Conservation (phyloP, 2,797 vertebrate genomes). For the Avahi laniger region DNA sequence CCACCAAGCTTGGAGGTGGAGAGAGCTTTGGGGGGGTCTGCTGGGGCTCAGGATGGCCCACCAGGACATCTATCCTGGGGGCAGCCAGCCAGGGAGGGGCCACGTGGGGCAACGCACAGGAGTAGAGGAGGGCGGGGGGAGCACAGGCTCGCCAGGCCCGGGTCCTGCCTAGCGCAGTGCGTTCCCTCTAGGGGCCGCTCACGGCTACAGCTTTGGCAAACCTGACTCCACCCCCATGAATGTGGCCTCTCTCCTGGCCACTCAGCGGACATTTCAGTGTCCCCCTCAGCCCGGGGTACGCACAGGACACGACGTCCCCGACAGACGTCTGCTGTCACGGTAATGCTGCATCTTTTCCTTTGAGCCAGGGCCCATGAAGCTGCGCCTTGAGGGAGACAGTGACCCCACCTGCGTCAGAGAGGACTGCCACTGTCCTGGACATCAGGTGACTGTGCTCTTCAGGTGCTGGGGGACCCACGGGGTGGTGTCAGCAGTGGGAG, state of each 20-base stretch:
- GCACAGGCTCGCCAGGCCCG: rapidly evolving
- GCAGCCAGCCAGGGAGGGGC: background rate
- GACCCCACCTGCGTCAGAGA: rapidly evolving
- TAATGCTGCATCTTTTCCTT: rapidly evolving
- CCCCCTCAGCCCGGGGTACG: background rate
- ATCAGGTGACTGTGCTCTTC: rapidly evolving
- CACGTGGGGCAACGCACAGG: rapidly evolving
- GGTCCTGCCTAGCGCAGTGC: too few relatives aligned
- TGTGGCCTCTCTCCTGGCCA: background rate
- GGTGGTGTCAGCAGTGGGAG: rapidly evolving
- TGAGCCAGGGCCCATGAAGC: rapidly evolving
- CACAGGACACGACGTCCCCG: background rate
- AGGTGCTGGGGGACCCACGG: rapidly evolving
- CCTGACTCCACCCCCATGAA: background rate
- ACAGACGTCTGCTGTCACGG: rapidly evolving
- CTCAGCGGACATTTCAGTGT: background rate
- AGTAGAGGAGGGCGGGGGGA: background rate
- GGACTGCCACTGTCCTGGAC: rapidly evolving
- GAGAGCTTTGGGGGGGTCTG: background rate
- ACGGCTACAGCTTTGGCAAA: too few relatives aligned
- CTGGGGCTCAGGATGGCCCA: background rate
- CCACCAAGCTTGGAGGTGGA: rapidly evolving
- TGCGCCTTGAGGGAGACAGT: background rate
- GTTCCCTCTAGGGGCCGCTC: background rate
- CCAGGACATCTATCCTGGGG: rapidly evolving